phyloP scores from a whole-genome alignment of 2,113 vertebrate species.

The Lethenteron reissneri region DNA sequence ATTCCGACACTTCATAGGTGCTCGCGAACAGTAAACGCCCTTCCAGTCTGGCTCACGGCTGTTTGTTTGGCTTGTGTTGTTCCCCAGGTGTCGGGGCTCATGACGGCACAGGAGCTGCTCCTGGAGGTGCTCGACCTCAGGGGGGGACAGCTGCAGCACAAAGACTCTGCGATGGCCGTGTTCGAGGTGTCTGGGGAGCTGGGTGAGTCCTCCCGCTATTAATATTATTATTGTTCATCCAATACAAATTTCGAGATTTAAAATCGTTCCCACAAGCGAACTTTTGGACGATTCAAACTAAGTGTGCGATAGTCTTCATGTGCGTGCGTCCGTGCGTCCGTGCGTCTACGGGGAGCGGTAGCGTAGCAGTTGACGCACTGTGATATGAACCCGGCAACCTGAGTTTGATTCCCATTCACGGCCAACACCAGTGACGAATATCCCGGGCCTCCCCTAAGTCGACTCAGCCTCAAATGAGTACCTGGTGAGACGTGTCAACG shows the following conservation, averaged over 20 bases:
- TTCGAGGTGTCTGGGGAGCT: conserved; percentile 67
- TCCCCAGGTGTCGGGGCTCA: conserved; percentile 60
- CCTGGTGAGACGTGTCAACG: background rate
- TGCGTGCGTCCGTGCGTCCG: background rate
- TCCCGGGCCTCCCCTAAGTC: too few relatives aligned
- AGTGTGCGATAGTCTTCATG: background rate
- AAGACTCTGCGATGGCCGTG: conserved; percentile 81
- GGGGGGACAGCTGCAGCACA: conserved; percentile 33
- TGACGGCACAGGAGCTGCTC: conserved; percentile 79
- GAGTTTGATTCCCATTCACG: too few relatives aligned
- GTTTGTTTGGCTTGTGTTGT: background rate
- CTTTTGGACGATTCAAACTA: background rate
- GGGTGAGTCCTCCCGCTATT: conserved; percentile 29
- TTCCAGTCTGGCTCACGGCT: background rate
- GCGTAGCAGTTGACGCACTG: background rate
- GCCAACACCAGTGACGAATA: too few relatives aligned
- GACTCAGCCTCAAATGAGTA: background rate
- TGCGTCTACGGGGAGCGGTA: background rate
- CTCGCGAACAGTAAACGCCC: background rate
- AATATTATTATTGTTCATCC: background rate
- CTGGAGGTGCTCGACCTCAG: conserved; percentile 90
- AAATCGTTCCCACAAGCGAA: background rate
- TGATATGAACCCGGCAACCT: background rate
- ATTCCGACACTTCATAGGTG: background rate
- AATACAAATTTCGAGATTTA: too few relatives aligned